A percentile compares a stretch with the other conserved stretches of the same genome.
Evolutionary conservation across 2,888 invertebrate species (phyloP).

Genomic region (Clusia tigrina): DNA sequence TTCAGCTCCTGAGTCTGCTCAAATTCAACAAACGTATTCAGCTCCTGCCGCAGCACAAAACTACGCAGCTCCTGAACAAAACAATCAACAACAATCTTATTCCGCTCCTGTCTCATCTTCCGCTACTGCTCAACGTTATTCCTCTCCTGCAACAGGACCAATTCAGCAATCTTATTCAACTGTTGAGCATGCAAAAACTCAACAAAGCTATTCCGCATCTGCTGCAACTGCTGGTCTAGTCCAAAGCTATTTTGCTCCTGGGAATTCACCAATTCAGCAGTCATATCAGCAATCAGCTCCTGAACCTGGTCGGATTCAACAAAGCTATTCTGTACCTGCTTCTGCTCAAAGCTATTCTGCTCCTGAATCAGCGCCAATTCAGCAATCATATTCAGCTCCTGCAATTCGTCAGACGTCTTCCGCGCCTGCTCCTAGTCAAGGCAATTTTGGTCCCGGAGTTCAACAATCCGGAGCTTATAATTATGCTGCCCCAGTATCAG

Average conservation of each 20-base stretch:
- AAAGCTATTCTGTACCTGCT: conserved; percentile 15
- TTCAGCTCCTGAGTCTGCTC: conserved; percentile 28
- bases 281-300: not conserved
- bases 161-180: not conserved
- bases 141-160: not conserved
- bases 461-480: conserved; percentile 6
- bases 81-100: not conserved
- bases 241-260: conserved; percentile 20
- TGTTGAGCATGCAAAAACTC: not conserved
- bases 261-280: too few relatives aligned
- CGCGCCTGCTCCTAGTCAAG: conserved; percentile 27
- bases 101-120: too few relatives aligned
- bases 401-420: conserved; percentile 27
- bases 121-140: not conserved
- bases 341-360: conserved; percentile 5
- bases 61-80: not conserved
- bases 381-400: conserved; percentile 24
- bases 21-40: conserved; percentile 23
- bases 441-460: conserved; percentile 20
- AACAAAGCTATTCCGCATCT: conserved; percentile 20
- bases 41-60: not conserved
- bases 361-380: conserved; percentile 1
- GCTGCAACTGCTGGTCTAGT: conserved; percentile 15
- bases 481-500: conserved; percentile 7
- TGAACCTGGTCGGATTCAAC: conserved; percentile 18